Evolutionary conservation across 2,113 vertebrate species (phyloP), one percentile per base, ranked within the genome.

Genomic region (Jacana jacana): DNA sequence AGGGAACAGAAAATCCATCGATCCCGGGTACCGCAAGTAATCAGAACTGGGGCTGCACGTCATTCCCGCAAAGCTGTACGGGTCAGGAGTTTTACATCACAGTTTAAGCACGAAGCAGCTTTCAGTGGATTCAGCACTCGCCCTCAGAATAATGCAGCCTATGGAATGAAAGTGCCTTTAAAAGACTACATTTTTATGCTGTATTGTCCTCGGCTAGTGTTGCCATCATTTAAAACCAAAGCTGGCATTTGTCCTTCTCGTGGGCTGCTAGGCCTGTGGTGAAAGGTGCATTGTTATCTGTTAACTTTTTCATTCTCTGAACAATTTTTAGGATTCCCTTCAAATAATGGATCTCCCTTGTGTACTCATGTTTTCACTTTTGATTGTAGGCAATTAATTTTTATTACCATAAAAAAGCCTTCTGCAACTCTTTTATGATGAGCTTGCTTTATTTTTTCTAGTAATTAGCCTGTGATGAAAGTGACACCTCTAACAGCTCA

Each of bases 381-480:
- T 88, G 73, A 90, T 95, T 96, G 80, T 46, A 61, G 92, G 72
- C 61, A 81, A 77, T 93, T 97, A 76, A 71, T 92, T 98, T 97
- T 89, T 96, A 89, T 97, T 96, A 91, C 91, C 92, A 96, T 79
- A 28, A 96, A 86, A 96, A 96, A 94, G 44, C 72, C 83, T 93
- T 64, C 88, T 96, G 88, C 91, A 95, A 87, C 65, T 87, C 88
- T 81, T 91, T 77, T 82, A 82, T 24, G 84, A 90, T 87, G 71
- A 94, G 17, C 79, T 48, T 86, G 69, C 87, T 95, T 91, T 86
- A 95, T 95, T 97, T 98, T 98, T 97, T 95, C 91, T 95, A 92
- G 86, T 91, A 85, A 86, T 91, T 94, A 91, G 48, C 51, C 85
- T 61, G 60, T 77, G 91, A 96, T 83, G 78, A 96, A 97, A 95